Evolutionary conservation across 2,113 vertebrate genomes (phyloP).

Genomic region (Cervus canadensis): DNA sequence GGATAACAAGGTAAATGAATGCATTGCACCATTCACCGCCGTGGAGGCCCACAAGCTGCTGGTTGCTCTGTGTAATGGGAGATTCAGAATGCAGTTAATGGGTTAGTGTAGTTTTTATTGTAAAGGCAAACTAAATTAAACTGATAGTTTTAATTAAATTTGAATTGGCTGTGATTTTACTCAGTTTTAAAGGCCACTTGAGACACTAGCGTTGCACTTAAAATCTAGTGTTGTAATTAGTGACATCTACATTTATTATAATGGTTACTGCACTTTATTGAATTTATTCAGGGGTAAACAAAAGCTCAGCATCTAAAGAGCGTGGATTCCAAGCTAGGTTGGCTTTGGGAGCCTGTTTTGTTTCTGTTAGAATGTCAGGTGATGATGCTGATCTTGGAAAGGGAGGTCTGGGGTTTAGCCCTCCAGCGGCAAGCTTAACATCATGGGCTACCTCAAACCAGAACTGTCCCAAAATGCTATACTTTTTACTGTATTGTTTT

Average conservation of each 20-base stretch:
- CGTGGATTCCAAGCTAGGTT: conserved; percentile 39
- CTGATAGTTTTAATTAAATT: conserved; percentile 85
- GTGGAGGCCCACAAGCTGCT: conserved; percentile 42
- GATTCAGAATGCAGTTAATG: conserved; percentile 55
- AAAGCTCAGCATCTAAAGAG: conserved; percentile 70
- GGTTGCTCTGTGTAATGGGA: background rate
- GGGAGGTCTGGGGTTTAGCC: background rate
- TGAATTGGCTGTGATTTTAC: conserved; percentile 79
- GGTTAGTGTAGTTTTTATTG: conserved; percentile 69
- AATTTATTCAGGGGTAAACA: conserved; percentile 71
- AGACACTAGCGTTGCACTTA: conserved; percentile 78
- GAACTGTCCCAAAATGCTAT: background rate
- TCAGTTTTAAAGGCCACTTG: conserved; percentile 80
- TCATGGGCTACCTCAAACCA: background rate
- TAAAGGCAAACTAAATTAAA: conserved; percentile 82
- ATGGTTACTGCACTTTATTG: conserved; percentile 79
- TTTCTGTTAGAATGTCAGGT: background rate
- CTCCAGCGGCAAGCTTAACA: background rate
- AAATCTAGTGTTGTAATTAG: conserved; percentile 81
- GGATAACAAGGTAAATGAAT: conserved; percentile 59
- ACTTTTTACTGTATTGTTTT: background rate
- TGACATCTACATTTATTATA: conserved; percentile 81
- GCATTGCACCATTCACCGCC: background rate
- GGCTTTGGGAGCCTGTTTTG: conserved; percentile 34
- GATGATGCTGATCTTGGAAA: background rate